A percentile compares a stretch with the other conserved stretches of the same genome.
Conservation (phyloP, 2,888 invertebrate species). For the Hydraecia micacea region DNA sequence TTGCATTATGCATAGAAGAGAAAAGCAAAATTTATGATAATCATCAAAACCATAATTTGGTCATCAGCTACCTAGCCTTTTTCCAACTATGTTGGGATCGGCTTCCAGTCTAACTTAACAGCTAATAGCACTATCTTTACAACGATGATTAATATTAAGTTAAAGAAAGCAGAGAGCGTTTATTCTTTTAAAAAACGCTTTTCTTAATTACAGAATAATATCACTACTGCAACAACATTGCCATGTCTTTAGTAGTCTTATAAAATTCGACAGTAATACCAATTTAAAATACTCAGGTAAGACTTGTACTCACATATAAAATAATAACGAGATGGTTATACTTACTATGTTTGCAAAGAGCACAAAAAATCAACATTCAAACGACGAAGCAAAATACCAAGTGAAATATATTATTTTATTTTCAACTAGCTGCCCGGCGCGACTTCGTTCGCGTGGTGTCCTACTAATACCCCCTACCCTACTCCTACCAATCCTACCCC, state of each 20-base stretch:
- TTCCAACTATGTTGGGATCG: no score
- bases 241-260: not conserved
- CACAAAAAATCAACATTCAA: slow-evolving; percentile 24
- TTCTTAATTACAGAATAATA: not conserved
- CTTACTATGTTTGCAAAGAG: not conserved
- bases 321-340: slow-evolving; percentile 24
- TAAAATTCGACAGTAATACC: not conserved
- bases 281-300: not conserved
- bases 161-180: not conserved
- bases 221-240: not conserved
- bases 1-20: no score
- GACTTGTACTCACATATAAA: slow-evolving; percentile 1
- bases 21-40: no score
- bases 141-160: no score
- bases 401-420: slow-evolving; percentile 27
- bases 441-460: no score
- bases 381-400: slow-evolving; percentile 25
- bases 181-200: not conserved
- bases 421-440: no score
- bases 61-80: no score
- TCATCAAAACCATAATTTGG: no score
- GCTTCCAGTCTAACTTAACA: no score
- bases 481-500: no score
- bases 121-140: no score
- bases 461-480: no score